phyloP scores from a whole-genome alignment of 2,113 vertebrate genomes.

The Centropus unirufus region DNA sequence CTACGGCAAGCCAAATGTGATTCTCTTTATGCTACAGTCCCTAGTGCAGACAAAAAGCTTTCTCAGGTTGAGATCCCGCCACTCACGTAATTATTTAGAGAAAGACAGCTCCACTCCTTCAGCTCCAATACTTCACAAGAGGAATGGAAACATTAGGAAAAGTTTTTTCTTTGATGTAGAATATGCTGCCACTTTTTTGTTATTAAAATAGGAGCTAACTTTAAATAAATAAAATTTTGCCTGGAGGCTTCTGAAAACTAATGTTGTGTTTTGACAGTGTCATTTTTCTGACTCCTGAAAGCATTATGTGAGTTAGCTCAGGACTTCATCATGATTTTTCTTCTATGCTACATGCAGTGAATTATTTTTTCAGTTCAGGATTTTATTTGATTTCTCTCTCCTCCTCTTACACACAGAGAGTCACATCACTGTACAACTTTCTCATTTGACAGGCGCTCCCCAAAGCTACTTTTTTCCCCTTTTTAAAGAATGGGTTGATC shows the following conservation, averaged over 20 bases:
- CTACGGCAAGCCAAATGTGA: conserved; percentile 22
- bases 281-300: conserved; percentile 72
- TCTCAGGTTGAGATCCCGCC: conserved; percentile 60
- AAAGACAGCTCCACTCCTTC: conserved; percentile 63
- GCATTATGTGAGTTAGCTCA: conserved; percentile 66
- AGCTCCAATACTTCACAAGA: conserved; percentile 64
- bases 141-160: conserved; percentile 75
- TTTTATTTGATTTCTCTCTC: conserved; percentile 60
- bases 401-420: not conserved
- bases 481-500: not conserved
- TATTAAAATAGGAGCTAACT: conserved; percentile 80
- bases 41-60: conserved; percentile 62
- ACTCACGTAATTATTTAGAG: conserved; percentile 50
- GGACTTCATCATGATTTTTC: conserved; percentile 68
- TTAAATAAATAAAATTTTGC: conserved; percentile 83
- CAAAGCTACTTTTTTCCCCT: not conserved
- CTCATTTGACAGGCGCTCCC: not conserved
- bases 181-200: conserved; percentile 70
- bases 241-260: conserved; percentile 78
- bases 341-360: conserved; percentile 39
- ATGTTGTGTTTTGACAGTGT: conserved; percentile 77
- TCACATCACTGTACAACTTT: conserved; percentile 14
- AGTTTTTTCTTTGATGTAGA: conserved; percentile 77
- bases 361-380: conserved; percentile 46
- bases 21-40: conserved; percentile 42